Base-by-base conservation (phyloP, 92 coral and sea anemone genomes). In the Parazoanthus swiftii region DNA sequence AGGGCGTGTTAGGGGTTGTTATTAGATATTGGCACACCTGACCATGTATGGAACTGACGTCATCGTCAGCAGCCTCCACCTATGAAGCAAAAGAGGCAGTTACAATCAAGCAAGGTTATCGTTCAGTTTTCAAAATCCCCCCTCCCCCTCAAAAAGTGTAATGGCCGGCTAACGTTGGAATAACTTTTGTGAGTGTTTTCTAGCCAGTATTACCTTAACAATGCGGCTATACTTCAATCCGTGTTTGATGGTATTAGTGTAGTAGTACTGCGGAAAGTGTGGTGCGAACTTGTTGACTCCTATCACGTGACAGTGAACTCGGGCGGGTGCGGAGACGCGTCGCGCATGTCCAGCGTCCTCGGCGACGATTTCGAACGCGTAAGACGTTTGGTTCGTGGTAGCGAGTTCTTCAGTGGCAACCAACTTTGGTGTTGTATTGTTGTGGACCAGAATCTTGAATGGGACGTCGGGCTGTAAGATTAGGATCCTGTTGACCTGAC, bases 41-140 rank as follows among this genome's bases (percentile, higher is more conserved):
- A 18, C 98, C 98, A 89, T 74, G 88, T 74, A 85, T 91, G 3
- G 76, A 37, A 42, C 93, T 91, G 14, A 90, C 75, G 82, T 95
- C 98, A 70, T 90, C 81, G 66, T 94, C 97, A 29, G 76, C 63
- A 5, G 98, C 97, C 70, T 59, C 26, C 44, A 95, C 92, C 98
- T 95, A 72, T n/a, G 70, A 11, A 18, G 20, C 59, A 14, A 54
- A 54, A 13, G 59, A 13, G 59, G 20, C 20, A 54, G 18, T 54
- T 54, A 54, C 59, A 54, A 14, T 54, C 59, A 54, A 54, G 59
- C 59, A 18, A 54, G 59, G 59, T 54, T 54, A 54, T 54, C 42
- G 42, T 39, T 54, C 18, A 13, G 58, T 54, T 54, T 54, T 54
- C 20, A 13, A 54, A 54, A 54, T 13, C 20, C 20, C 4, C 59